Conservation (phyloP, 2,113 vertebrate species). For the Prionailurus bengalensis region DNA sequence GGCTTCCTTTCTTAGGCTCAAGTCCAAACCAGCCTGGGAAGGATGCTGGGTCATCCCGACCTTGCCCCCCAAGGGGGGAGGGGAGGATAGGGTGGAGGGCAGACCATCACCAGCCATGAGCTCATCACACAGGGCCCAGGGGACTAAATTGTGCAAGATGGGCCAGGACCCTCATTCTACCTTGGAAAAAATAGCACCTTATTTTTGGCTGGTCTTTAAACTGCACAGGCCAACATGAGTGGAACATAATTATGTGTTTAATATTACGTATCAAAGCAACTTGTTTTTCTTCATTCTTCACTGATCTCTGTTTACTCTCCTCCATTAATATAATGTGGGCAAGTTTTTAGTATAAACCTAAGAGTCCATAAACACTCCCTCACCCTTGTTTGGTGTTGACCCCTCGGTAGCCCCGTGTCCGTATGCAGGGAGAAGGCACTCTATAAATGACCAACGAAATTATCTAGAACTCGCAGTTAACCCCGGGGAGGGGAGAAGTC, state of each 20-base stretch:
- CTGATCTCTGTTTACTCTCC: background rate
- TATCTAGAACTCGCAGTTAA: background rate
- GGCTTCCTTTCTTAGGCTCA: constrained; percentile 62
- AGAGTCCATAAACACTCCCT: background rate
- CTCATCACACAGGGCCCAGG: background rate
- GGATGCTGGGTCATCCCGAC: background rate
- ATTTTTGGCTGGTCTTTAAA: background rate
- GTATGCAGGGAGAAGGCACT: background rate
- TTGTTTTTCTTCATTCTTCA: background rate
- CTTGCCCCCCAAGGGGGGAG: background rate
- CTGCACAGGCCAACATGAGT: background rate
- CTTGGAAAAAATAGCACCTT: background rate
- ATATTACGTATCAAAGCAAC: background rate
- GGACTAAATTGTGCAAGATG: background rate
- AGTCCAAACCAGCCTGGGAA: constrained; percentile 49
- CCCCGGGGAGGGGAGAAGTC: background rate
- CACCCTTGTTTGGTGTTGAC: background rate
- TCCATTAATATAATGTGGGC: background rate
- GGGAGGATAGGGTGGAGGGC: background rate
- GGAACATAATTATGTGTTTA: background rate
- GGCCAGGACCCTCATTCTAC: background rate
- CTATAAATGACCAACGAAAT: background rate
- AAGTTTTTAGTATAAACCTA: background rate
- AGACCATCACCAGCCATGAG: background rate
- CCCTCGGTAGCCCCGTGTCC: background rate